Percentiles rank a stretch among this genome's conserved stretches.
Evolutionary conservation across 2,888 invertebrate genomes (phyloP).

Genomic region (Drosophila heteroneura): DNA sequence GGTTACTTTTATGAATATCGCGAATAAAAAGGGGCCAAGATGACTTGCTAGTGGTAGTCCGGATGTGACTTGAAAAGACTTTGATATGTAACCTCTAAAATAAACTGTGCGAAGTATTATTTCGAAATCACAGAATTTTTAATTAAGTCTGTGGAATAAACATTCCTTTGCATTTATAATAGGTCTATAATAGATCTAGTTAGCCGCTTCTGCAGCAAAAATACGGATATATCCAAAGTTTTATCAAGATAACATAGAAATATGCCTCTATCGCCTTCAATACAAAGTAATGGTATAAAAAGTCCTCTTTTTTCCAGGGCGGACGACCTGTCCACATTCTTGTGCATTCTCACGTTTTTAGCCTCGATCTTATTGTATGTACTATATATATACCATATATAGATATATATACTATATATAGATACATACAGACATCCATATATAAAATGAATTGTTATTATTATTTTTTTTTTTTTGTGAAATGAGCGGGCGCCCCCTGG

Average conservation of each 20-base stretch:
- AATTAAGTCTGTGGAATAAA: neutral
- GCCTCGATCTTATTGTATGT: neutral
- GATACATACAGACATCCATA: neutral
- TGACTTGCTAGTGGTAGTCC: no score
- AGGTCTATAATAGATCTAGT: neutral
- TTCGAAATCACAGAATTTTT: neutral
- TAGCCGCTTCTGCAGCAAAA: neutral
- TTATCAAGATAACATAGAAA: neutral
- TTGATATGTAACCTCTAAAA: neutral
- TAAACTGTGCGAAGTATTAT: neutral
- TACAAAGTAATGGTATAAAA: neutral
- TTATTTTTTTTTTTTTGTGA: slow-evolving; percentile 28
- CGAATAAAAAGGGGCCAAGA: no score
- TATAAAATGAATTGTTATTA: slow-evolving; percentile 16
- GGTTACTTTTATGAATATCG: no score
- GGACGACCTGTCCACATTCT: neutral
- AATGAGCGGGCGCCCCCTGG: slow-evolving; percentile 11
- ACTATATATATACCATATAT: neutral
- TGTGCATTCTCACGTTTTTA: neutral
- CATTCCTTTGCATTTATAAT: neutral
- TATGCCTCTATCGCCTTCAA: no score
- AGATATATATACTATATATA: no score
- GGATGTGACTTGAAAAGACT: neutral
- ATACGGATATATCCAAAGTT: neutral
- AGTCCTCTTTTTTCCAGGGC: neutral